These are phyloP conservation scores for Echiichthys vipera DNA, from an alignment of 2,797 vertebrate genomes.

Conservation along the genomic window DNA sequence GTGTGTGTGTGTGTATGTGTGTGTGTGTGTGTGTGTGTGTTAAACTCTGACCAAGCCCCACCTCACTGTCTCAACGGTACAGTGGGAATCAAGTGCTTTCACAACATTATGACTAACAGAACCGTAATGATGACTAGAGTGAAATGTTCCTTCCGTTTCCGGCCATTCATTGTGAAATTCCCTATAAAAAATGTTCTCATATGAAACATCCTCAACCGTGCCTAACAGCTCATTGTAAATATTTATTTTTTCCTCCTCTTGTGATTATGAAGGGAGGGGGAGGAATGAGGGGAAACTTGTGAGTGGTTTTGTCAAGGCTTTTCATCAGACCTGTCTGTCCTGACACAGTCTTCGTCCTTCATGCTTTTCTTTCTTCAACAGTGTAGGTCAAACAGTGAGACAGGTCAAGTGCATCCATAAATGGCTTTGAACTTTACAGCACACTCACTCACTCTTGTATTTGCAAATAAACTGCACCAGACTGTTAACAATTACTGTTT, in stretches of 20 bases:
- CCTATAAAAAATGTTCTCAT: slow-evolving; percentile 21
- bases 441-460: slow-evolving; percentile 11
- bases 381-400: slow-evolving; percentile 48
- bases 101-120: slow-evolving; percentile 59
- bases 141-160: slow-evolving; percentile 51
- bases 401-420: slow-evolving; percentile 56
- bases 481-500: too few species aligned
- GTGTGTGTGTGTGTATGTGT: slow-evolving; percentile 4
- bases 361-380: slow-evolving; percentile 45
- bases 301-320: slow-evolving; percentile 33
- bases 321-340: slow-evolving; percentile 51
- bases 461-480: slow-evolving; percentile 20
- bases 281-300: slow-evolving; percentile 49
- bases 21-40: neutral
- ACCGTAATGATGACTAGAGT: slow-evolving; percentile 45
- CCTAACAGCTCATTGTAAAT: slow-evolving; percentile 59
- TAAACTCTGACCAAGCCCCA: slow-evolving; percentile 10
- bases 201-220: slow-evolving; percentile 51
- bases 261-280: slow-evolving; percentile 52
- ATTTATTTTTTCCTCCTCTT: slow-evolving; percentile 56
- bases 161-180: slow-evolving; percentile 44
- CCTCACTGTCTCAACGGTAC: slow-evolving; percentile 36
- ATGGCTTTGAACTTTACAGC: slow-evolving; percentile 42
- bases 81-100: slow-evolving; percentile 38
- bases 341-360: slow-evolving; percentile 45